A percentile compares a stretch with the other conserved stretches of the same genome.
Evolutionary conservation across 2,797 vertebrate species (phyloP).

Genomic region (Arvicola amphibius): DNA sequence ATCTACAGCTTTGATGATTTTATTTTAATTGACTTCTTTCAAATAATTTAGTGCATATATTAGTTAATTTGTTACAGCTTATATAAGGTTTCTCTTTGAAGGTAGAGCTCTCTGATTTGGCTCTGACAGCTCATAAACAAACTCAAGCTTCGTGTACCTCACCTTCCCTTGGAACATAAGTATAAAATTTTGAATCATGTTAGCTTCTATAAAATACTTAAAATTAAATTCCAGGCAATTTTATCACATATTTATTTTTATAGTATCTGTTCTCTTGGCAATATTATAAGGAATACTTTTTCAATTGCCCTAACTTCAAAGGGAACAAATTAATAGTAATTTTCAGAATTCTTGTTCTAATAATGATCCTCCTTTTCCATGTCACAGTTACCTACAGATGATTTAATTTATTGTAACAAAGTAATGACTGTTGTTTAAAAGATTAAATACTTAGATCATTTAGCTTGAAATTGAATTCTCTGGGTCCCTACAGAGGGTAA

Average conservation of each 20-base stretch:
- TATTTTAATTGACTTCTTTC: slow-evolving; percentile 29
- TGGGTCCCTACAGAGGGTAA: too few species aligned
- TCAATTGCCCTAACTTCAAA: slow-evolving; percentile 3
- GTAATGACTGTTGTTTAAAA: neutral
- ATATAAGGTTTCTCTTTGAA: neutral
- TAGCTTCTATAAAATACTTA: neutral
- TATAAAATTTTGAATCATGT: neutral
- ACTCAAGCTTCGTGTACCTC: too few species aligned
- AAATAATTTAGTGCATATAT: neutral
- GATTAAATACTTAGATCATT: neutral
- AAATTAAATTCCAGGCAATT: neutral
- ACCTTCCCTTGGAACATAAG: neutral
- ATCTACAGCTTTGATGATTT: slow-evolving; percentile 27
- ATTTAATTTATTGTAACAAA: slow-evolving; percentile 5
- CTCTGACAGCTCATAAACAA: too few species aligned
- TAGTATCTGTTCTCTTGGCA: neutral
- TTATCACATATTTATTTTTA: neutral
- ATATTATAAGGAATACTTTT: neutral
- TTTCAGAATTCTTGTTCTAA: neutral
- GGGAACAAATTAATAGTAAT: neutral
- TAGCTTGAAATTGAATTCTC: slow-evolving; percentile 12
- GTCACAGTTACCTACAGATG: neutral
- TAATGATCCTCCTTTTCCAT: neutral
- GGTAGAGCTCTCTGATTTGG: neutral
- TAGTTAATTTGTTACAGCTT: neutral